These are phyloP conservation scores for Nephrotoma guestfalica DNA, from an alignment of 2,888 invertebrate genomes.

Conservation along the genomic window DNA sequence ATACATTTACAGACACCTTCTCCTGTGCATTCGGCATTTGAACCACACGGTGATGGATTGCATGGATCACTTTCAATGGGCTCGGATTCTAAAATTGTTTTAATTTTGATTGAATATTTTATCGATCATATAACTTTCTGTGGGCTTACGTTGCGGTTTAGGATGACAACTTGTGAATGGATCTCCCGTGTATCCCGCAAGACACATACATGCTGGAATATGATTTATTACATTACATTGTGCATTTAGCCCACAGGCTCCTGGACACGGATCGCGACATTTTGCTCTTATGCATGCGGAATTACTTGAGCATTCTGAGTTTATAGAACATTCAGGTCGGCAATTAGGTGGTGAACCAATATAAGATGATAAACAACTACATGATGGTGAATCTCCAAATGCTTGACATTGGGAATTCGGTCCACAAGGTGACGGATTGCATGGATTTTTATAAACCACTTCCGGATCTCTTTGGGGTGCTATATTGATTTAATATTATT, in stretches of 20 bases:
- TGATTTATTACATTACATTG: constrained; percentile 46
- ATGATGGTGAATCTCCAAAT: constrained; percentile 39
- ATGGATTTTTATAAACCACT: constrained; percentile 37
- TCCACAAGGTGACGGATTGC: constrained; percentile 52
- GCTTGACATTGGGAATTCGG: constrained; percentile 44
- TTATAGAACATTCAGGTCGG: constrained; percentile 48
- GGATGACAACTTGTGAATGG: constrained; percentile 55
- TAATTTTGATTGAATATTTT: neutral
- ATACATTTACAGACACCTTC: constrained; percentile 57
- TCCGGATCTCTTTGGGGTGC: constrained; percentile 14
- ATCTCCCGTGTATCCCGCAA: constrained; percentile 60
- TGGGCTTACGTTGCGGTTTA: constrained; percentile 30
- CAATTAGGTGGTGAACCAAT: constrained; percentile 53
- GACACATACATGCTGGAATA: constrained; percentile 62
- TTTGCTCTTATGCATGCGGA: constrained; percentile 48
- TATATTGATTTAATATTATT: constrained; percentile 37
- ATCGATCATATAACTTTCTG: neutral
- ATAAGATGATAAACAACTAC: constrained; percentile 43
- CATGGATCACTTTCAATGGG: constrained; percentile 29
- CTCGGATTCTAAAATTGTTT: constrained; percentile 13
- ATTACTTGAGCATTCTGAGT: constrained; percentile 50
- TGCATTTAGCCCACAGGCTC: constrained; percentile 47
- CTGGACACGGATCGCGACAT: constrained; percentile 52
- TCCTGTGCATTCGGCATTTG: constrained; percentile 30
- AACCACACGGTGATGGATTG: constrained; percentile 37